phyloP scores from a whole-genome alignment of 2,888 invertebrate genomes.

The Plebejus anna region DNA sequence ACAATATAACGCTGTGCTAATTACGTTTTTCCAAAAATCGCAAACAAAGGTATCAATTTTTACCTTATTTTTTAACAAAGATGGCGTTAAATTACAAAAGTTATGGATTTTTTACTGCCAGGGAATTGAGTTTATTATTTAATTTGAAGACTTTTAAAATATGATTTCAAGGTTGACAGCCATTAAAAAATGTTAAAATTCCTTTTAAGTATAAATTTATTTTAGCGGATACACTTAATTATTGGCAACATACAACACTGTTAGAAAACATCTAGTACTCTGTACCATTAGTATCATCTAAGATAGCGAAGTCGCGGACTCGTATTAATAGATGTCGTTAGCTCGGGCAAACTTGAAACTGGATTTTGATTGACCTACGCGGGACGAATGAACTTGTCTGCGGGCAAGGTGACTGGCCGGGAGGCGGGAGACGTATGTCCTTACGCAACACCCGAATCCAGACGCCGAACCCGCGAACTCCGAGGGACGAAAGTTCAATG shows the following conservation, averaged over 20 bases:
- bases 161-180: not conserved
- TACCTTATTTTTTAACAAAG: not conserved
- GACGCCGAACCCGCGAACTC: slow-evolving; percentile 34
- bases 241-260: not conserved
- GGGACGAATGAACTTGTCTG: slow-evolving; percentile 30
- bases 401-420: slow-evolving; percentile 59
- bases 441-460: slow-evolving; percentile 50
- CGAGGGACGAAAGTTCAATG: slow-evolving; percentile 23
- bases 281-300: not conserved
- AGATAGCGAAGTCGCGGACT: not conserved
- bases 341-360: slow-evolving; percentile 22
- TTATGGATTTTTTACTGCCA: slow-evolving; percentile 2
- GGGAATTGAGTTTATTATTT: not conserved
- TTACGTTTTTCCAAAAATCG: slow-evolving; percentile 24
- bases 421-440: slow-evolving; percentile 47
- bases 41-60: slow-evolving; percentile 8
- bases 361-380: slow-evolving; percentile 27
- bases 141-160: not conserved
- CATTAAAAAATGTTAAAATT: not conserved
- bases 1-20: slow-evolving; percentile 20
- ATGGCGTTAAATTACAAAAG: not conserved
- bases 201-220: too few relatives aligned
- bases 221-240: too few relatives aligned
- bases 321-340: not conserved
- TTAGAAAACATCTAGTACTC: not conserved